These are phyloP conservation scores for Teinopalpus imperialis DNA, from an alignment of 2,888 invertebrate species.

Conservation along the genomic window DNA sequence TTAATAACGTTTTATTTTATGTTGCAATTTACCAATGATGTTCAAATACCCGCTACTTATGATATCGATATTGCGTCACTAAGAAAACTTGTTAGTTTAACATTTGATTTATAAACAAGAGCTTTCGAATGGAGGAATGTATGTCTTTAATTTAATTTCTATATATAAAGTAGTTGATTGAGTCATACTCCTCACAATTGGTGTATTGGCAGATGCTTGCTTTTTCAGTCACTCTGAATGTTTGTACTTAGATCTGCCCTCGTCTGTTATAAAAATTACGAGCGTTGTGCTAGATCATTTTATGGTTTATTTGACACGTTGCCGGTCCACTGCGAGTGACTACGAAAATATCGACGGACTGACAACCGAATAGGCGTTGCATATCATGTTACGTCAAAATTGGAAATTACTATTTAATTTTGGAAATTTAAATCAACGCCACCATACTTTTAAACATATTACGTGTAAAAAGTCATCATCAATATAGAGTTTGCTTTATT, in stretches of 20 bases:
- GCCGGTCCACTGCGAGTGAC: slow-evolving; percentile 43
- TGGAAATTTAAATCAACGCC: slow-evolving; percentile 47
- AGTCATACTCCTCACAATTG: slow-evolving; percentile 38
- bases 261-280: slow-evolving; percentile 22
- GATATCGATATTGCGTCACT: slow-evolving; percentile 54
- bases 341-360: slow-evolving; percentile 71
- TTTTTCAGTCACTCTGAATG: slow-evolving; percentile 6
- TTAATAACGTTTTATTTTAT: too few species aligned
- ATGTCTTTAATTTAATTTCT: slow-evolving; percentile 55
- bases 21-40: slow-evolving; percentile 24
- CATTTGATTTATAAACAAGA: slow-evolving; percentile 63
- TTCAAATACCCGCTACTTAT: slow-evolving; percentile 41
- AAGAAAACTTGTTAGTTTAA: slow-evolving; percentile 65
- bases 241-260: slow-evolving; percentile 32
- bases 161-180: slow-evolving; percentile 41
- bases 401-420: slow-evolving; percentile 40
- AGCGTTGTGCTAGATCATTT: slow-evolving; percentile 38
- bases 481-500: too few species aligned
- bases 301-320: slow-evolving; percentile 62
- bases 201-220: slow-evolving; percentile 37
- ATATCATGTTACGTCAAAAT: slow-evolving; percentile 41
- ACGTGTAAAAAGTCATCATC: too few species aligned
- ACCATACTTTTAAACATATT: too few species aligned
- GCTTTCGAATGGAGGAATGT: slow-evolving; percentile 42
- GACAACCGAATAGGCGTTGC: slow-evolving; percentile 60